Percentiles rank a stretch among this genome's conserved stretches.
Conservation (phyloP, 2,888 invertebrate species). For the Zootermopsis nevadensis region DNA sequence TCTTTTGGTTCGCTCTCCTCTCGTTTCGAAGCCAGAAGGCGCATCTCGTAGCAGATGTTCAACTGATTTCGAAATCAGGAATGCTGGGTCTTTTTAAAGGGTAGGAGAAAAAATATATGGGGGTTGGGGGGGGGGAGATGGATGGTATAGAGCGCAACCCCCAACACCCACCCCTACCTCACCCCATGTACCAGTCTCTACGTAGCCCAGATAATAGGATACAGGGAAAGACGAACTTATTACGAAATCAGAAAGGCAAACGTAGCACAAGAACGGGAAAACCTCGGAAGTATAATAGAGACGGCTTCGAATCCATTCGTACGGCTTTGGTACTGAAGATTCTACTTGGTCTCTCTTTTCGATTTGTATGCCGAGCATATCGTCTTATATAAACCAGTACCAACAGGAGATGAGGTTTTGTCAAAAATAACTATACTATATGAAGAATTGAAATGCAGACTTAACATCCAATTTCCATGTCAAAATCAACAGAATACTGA, state of each 20-base stretch:
- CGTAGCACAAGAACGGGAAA: conserved; percentile 5
- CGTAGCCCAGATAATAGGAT: conserved; percentile 44
- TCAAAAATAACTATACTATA: conserved; percentile 41
- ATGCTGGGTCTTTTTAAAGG: conserved; percentile 45
- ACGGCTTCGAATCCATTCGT: conserved; percentile 17
- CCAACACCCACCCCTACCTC: conserved; percentile 4
- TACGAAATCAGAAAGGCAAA: conserved; percentile 51
- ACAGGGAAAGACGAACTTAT: conserved; percentile 45
- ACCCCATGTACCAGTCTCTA: conserved; percentile 11
- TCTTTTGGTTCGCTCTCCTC: conserved; percentile 48
- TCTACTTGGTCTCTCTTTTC: conserved; percentile 14
- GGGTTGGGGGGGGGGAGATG: conserved; percentile 10
- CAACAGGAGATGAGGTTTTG: conserved; percentile 32
- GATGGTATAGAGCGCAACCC: conserved; percentile 17
- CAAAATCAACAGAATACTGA: conserved; percentile 25
- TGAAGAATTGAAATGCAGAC: conserved; percentile 30
- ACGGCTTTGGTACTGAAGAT: conserved; percentile 18
- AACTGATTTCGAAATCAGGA: conserved; percentile 51
- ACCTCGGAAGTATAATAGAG: conserved; percentile 28
- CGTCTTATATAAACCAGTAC: not conserved
- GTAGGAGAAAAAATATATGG: not conserved
- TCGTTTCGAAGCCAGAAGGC: conserved; percentile 28
- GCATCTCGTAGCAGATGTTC: conserved; percentile 44
- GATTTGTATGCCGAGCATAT: conserved; percentile 30
- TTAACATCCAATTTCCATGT: conserved; percentile 42